These are phyloP conservation scores for Hirtodrosophila confusa DNA, from an alignment of 2,888 invertebrate species.

Conservation along the genomic window DNA sequence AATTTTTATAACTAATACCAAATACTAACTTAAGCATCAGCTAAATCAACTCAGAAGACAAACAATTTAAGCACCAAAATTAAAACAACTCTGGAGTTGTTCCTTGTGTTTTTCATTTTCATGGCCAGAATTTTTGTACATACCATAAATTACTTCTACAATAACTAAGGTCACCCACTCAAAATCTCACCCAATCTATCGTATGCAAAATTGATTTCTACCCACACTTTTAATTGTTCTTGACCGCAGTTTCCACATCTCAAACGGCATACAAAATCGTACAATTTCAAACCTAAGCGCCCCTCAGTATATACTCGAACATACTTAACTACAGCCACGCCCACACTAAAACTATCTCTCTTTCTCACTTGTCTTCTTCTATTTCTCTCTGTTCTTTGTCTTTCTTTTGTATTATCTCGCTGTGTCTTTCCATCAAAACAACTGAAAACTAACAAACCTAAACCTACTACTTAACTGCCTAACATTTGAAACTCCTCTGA, in stretches of 20 bases:
- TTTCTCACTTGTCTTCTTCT: slow-evolving; percentile 61
- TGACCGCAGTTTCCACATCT: slow-evolving; percentile 25
- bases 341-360: slow-evolving; percentile 69
- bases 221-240: slow-evolving; percentile 14
- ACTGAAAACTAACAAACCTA: slow-evolving; percentile 37
- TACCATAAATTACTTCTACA: slow-evolving; percentile 31
- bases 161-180: slow-evolving; percentile 32
- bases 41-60: slow-evolving; percentile 32
- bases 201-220: slow-evolving; percentile 39
- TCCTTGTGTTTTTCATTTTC: slow-evolving; percentile 34
- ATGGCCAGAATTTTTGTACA: slow-evolving; percentile 71
- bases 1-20: slow-evolving; percentile 33
- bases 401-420: slow-evolving; percentile 65
- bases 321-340: slow-evolving; percentile 45
- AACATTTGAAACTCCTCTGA: slow-evolving; percentile 38
- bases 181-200: slow-evolving; percentile 31
- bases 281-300: slow-evolving; percentile 27
- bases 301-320: slow-evolving; percentile 29
- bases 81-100: slow-evolving; percentile 34
- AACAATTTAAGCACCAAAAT: slow-evolving; percentile 47
- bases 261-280: slow-evolving; percentile 34
- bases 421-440: slow-evolving; percentile 53
- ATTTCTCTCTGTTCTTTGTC: slow-evolving; percentile 59
- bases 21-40: slow-evolving; percentile 37
- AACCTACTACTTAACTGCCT: slow-evolving; percentile 27